Evolutionary conservation across 2,888 invertebrate genomes (phyloP).

Genomic region (Andrena fulva): DNA sequence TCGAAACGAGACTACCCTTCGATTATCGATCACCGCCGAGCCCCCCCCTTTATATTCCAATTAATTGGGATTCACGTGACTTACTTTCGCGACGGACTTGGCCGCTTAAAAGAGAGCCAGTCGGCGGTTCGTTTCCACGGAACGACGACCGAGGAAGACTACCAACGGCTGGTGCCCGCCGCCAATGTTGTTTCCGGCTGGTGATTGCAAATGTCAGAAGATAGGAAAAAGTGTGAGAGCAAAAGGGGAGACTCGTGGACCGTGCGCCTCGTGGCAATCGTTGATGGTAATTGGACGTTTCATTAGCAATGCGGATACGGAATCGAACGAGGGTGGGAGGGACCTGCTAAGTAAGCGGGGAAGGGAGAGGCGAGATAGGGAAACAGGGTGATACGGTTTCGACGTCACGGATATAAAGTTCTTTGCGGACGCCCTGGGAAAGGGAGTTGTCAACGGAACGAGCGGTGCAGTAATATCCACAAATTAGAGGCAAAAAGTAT

Average conservation of each 20-base stretch:
- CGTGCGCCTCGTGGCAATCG: constrained; percentile 41
- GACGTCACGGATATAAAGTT: constrained; percentile 53
- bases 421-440: constrained; percentile 22
- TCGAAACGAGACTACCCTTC: constrained; percentile 8
- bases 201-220: constrained; percentile 68
- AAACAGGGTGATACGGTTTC: constrained; percentile 52
- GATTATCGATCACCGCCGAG: constrained; percentile 17
- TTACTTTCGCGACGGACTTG: constrained; percentile 36
- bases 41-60: not conserved
- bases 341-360: not conserved
- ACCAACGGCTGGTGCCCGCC: constrained; percentile 42
- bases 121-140: constrained; percentile 46
- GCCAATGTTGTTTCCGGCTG: constrained; percentile 72
- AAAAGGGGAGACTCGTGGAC: constrained; percentile 37
- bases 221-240: constrained; percentile 42
- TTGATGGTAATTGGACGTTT: constrained; percentile 75
- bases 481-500: constrained; percentile 21
- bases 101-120: constrained; percentile 1
- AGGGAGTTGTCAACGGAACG: constrained; percentile 36
- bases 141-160: constrained; percentile 19
- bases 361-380: constrained; percentile 10
- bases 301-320: constrained; percentile 71
- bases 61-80: constrained; percentile 40
- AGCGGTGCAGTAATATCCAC: constrained; percentile 14
- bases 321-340: constrained; percentile 62